Evolutionary conservation across 2,888 invertebrate genomes (phyloP).

Genomic region (Coremacera marginata): DNA sequence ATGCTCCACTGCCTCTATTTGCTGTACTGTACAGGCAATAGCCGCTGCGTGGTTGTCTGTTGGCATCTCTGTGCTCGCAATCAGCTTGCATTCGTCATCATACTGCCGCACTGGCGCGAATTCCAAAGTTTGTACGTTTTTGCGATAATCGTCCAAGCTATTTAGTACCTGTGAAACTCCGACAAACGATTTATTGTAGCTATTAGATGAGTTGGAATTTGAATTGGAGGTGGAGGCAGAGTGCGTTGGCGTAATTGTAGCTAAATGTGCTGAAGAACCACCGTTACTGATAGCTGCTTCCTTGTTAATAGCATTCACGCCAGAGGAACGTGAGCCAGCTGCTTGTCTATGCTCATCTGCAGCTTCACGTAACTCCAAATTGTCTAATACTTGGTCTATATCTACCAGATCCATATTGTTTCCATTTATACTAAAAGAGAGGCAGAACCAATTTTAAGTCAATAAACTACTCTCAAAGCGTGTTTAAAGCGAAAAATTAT

Average conservation of each 20-base stretch:
- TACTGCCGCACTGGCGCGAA: slow-evolving; percentile 46
- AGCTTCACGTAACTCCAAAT: slow-evolving; percentile 82
- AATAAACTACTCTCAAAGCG: neutral
- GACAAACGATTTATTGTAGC: slow-evolving; percentile 60
- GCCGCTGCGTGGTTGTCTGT: neutral
- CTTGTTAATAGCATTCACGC: slow-evolving; percentile 18
- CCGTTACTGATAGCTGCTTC: slow-evolving; percentile 34
- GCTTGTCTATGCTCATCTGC: slow-evolving; percentile 55
- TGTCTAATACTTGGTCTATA: slow-evolving; percentile 86
- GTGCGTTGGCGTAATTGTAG: neutral
- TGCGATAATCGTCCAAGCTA: slow-evolving; percentile 74
- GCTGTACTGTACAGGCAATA: neutral
- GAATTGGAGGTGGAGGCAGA: neutral
- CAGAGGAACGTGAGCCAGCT: slow-evolving; percentile 17
- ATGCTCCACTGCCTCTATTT: neutral
- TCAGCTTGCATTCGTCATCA: slow-evolving; percentile 43
- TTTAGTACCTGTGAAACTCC: slow-evolving; percentile 76
- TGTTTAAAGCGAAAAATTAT: no score
- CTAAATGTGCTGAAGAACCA: neutral
- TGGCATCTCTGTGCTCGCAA: neutral
- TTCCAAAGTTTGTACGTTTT: slow-evolving; percentile 62
- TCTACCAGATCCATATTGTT: slow-evolving; percentile 73
- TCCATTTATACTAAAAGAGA: slow-evolving; percentile 38
- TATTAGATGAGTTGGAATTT: slow-evolving; percentile 38
- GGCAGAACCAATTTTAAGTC: neutral